These are phyloP conservation scores for Helicoverpa zea DNA, from an alignment of 1,140 invertebrate genomes.

Conservation along the genomic window DNA sequence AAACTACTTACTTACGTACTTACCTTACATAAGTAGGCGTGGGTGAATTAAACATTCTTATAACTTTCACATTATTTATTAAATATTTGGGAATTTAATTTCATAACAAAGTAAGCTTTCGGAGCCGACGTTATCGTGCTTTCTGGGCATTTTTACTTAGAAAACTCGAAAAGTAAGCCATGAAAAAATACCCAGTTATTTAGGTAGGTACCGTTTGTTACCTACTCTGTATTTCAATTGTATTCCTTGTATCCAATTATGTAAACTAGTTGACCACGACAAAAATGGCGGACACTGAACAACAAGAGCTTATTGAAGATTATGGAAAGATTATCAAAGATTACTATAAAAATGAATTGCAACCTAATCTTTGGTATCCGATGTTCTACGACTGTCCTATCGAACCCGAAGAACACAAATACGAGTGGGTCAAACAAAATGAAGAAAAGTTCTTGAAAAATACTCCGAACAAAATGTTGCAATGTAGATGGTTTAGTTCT, in stretches of 20 bases:
- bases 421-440: slow-evolving; percentile 73
- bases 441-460: slow-evolving; percentile 67
- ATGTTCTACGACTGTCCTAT: slow-evolving; percentile 68
- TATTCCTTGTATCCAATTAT: not conserved
- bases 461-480: slow-evolving; percentile 71
- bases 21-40: too few species aligned
- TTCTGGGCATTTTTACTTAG: too few species aligned
- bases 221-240: too few species aligned
- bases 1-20: too few species aligned
- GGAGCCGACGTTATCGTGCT: too few species aligned
- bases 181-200: not conserved
- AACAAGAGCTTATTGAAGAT: slow-evolving; percentile 64
- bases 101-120: too few species aligned
- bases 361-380: slow-evolving; percentile 70
- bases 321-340: slow-evolving; percentile 61
- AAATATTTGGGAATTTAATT: too few species aligned
- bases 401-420: slow-evolving; percentile 48
- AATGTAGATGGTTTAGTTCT: slow-evolving; percentile 72
- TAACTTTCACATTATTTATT: too few species aligned
- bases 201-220: not conserved
- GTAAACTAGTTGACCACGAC: slow-evolving; percentile 57
- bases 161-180: too few species aligned
- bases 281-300: slow-evolving; percentile 63
- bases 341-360: slow-evolving; percentile 70
- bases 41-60: too few species aligned